Conservation (phyloP, 2,797 vertebrate genomes). For the Alca torda region DNA sequence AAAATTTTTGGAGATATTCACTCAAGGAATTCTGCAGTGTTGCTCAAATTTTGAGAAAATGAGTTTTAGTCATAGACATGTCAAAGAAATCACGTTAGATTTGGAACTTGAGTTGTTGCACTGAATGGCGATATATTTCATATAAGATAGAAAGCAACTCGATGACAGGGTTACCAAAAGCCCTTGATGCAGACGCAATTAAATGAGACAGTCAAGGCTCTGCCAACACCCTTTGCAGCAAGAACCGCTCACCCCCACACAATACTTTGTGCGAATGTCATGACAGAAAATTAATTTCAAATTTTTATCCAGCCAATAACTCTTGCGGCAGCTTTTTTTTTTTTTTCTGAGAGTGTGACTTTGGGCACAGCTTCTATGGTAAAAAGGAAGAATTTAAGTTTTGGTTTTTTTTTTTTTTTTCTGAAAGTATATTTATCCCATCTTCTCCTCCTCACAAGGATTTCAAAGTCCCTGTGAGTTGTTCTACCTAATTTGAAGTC, state of each 20-base stretch:
- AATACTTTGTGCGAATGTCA: slow-evolving; percentile 20
- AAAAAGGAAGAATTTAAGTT: neutral
- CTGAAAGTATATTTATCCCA: neutral
- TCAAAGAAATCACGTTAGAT: slow-evolving; percentile 38
- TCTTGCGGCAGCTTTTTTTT: neutral
- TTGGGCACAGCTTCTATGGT: neutral
- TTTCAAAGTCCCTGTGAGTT: neutral
- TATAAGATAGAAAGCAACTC: slow-evolving; percentile 18
- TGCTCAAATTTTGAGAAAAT: slow-evolving; percentile 5
- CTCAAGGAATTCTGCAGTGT: neutral
- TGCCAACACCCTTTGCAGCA: slow-evolving; percentile 10
- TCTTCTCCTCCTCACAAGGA: neutral
- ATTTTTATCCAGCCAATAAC: slow-evolving; percentile 6
- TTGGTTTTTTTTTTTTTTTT: rapidly evolving
- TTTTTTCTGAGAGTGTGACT: neutral
- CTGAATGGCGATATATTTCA: slow-evolving; percentile 34
- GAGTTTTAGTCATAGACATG: slow-evolving; percentile 1
- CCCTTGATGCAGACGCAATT: slow-evolving; percentile 49
- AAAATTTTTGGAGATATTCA: neutral
- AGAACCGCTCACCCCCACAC: slow-evolving; percentile 31
- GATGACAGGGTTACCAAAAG: slow-evolving; percentile 55
- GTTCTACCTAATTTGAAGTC: neutral
- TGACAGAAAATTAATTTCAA: slow-evolving; percentile 54
- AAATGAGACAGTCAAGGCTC: slow-evolving; percentile 44
- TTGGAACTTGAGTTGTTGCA: slow-evolving; percentile 19